Evolutionary conservation across 2,113 vertebrate genomes (phyloP).

Genomic region (Cariama cristata): DNA sequence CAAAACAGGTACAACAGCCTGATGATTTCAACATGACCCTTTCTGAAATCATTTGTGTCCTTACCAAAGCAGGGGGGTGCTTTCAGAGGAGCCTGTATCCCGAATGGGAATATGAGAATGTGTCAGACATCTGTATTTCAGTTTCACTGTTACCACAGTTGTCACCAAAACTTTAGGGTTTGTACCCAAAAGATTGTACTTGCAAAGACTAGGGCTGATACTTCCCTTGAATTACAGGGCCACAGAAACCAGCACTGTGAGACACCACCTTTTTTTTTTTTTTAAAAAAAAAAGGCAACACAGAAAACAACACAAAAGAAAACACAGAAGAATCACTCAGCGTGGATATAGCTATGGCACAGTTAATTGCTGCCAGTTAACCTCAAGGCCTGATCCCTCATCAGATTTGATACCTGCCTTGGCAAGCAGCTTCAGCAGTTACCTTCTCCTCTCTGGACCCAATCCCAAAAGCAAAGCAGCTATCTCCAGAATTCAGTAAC

Average conservation of each 20-base stretch:
- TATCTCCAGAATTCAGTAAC: not conserved
- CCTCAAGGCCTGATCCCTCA: conserved; percentile 52
- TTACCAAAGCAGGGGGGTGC: not conserved
- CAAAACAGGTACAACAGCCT: not conserved
- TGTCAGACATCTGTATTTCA: not conserved
- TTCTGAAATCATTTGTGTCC: not conserved
- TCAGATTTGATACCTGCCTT: conserved; percentile 26
- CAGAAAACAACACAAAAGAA: not conserved
- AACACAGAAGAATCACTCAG: not conserved
- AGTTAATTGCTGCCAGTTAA: conserved; percentile 41
- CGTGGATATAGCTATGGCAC: not conserved
- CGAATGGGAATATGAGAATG: not conserved
- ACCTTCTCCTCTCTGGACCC: conserved; percentile 1
- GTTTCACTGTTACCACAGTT: not conserved
- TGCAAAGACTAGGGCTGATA: not conserved
- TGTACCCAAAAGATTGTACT: not conserved
- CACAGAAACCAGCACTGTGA: not conserved
- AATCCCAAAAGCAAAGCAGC: not conserved
- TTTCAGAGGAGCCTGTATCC: not conserved
- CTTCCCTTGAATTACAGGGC: not conserved
- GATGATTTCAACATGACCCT: not conserved
- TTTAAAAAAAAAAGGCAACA: not conserved
- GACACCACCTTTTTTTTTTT: not conserved
- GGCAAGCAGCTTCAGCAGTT: conserved; percentile 18
- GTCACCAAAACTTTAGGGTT: not conserved